These are phyloP conservation scores for Cryptus viduatorius DNA, from an alignment of 2,888 invertebrate species.

Conservation along the genomic window DNA sequence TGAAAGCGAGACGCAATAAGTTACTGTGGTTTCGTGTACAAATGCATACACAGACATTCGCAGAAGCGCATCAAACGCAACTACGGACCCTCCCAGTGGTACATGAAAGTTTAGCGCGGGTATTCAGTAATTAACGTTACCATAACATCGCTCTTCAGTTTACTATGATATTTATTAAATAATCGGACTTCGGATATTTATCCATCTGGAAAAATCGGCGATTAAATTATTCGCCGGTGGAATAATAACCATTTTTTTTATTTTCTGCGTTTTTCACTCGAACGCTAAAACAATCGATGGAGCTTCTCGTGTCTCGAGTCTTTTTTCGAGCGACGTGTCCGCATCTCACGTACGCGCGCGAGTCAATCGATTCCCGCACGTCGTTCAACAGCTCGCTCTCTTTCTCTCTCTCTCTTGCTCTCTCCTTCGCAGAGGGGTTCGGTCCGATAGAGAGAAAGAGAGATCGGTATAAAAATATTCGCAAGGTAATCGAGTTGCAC, in stretches of 20 bases:
- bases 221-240: not conserved
- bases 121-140: constrained; percentile 51
- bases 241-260: not conserved
- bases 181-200: not conserved
- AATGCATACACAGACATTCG: not conserved
- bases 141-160: constrained; percentile 5
- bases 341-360: constrained; percentile 46
- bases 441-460: not conserved
- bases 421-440: not conserved
- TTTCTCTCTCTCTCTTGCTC: constrained; percentile 19
- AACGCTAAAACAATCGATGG: not conserved
- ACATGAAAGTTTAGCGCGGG: constrained; percentile 11
- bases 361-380: constrained; percentile 61
- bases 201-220: not conserved
- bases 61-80: not conserved
- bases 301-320: not conserved
- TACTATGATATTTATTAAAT: not conserved
- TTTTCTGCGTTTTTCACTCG: constrained; percentile 9
- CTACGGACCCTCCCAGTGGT: not conserved
- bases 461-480: constrained; percentile 65
- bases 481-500: constrained; percentile 77
- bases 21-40: not conserved
- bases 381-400: constrained; percentile 5
- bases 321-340: constrained; percentile 23
- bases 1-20: constrained; percentile 13